Base-by-base conservation (phyloP, 2,888 invertebrate genomes). In the Adelognathus sp. region DNA sequence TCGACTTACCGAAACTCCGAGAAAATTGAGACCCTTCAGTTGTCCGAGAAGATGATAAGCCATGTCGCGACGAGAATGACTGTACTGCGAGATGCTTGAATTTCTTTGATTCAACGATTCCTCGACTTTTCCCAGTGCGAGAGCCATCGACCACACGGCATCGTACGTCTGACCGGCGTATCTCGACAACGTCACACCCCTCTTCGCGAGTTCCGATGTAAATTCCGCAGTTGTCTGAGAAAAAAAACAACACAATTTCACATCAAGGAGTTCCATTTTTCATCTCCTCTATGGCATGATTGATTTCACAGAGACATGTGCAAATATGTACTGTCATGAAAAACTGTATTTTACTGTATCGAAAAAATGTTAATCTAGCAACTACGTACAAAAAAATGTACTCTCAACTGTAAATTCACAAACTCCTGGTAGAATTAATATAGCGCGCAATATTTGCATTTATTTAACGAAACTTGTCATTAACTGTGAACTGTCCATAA, bases 141-240 rank as follows among this genome's bases (percentile, higher is more conserved):
- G 88, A 0, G 97, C 97, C 85, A 97, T 96, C 0, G 97, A 95
- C 98, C 98, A 98, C 0, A 98, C 95, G 0, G 98, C 97, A 88
- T 98, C 98, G 90, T 97, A 98, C 0, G 97, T 95, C 87, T 97
- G 96, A 0, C 95, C 95, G 0, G 96, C 96, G 90, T 94, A 96
- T 70, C 93, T 93, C 0, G 95, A 95, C 1, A 95, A 92, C 1
- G 92, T 87, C 0, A 93, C 93, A 0, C 93, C 93, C 27, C 92
- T 90, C 1, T 89, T 91, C 29, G 92, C 92, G 92, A 95, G 93
- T 82, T 94, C 94, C 2, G 92, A 92, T 44, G 92, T 91, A 87
- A 96, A 96, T 91, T 94, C 94, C 76, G 93, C 92, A 82, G 94
- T 94, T 1, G 94, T 95, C 95, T 96, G 92, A 6, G 85, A 84